phyloP scores from a whole-genome alignment of 2,113 vertebrate genomes.

The Xenus cinereus region DNA sequence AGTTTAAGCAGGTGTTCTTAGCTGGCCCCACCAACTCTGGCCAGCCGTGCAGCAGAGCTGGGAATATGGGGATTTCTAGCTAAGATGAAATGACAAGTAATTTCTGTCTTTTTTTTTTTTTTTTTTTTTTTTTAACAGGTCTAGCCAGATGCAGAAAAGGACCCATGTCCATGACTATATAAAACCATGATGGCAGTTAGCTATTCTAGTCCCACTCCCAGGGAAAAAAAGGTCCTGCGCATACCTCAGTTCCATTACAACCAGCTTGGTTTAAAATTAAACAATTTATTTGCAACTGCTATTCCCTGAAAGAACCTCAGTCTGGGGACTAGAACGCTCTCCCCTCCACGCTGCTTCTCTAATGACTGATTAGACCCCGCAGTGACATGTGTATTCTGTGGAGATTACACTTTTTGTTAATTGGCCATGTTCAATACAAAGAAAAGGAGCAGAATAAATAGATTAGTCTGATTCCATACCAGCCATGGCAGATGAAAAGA shows the following conservation, averaged over 20 bases:
- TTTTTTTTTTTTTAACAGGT: background rate
- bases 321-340: background rate
- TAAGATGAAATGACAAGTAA: background rate
- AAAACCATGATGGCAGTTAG: background rate
- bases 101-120: too few relatives aligned
- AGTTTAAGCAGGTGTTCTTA: background rate
- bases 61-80: background rate
- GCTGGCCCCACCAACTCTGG: background rate
- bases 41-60: background rate
- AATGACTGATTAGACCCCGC: background rate
- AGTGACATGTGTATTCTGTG: background rate
- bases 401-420: background rate
- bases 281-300: background rate
- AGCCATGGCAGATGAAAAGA: conserved; percentile 27
- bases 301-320: background rate
- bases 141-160: background rate
- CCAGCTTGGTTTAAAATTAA: background rate
- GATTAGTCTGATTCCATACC: background rate
- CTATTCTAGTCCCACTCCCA: background rate
- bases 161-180: fast-evolving
- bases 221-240: background rate
- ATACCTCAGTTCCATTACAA: background rate
- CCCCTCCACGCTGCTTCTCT: background rate
- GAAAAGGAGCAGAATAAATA: conserved; percentile 39
- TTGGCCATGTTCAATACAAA: background rate